phyloP scores from a whole-genome alignment of 2,888 invertebrate genomes.

The Podotricha telesiphe region DNA sequence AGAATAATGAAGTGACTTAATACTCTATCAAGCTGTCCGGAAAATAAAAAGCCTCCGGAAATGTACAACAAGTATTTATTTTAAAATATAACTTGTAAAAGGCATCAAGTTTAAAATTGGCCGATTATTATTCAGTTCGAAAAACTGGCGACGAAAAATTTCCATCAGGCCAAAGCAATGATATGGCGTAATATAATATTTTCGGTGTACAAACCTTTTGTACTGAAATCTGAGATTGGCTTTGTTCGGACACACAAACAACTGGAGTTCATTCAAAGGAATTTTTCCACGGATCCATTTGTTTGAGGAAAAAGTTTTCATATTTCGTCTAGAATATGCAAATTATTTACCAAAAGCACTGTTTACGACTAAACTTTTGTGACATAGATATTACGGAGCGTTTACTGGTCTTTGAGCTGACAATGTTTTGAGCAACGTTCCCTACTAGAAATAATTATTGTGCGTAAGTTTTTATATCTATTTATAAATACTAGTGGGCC shows the following conservation, averaged over 20 bases:
- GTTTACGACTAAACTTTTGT: conserved; percentile 19
- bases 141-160: conserved; percentile 59
- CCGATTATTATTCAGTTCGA: conserved; percentile 55
- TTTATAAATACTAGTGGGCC: too few species aligned
- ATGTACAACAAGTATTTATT: too few species aligned
- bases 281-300: conserved; percentile 48
- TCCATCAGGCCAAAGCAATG: conserved; percentile 69
- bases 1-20: too few species aligned
- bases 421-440: too few species aligned
- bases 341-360: conserved; percentile 29
- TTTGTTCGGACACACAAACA: conserved; percentile 73
- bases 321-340: conserved; percentile 34
- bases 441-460: too few species aligned
- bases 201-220: conserved; percentile 66
- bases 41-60: too few species aligned
- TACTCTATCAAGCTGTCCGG: too few species aligned
- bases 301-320: conserved; percentile 43
- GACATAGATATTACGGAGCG: not conserved
- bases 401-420: not conserved
- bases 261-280: conserved; percentile 67
- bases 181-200: conserved; percentile 63
- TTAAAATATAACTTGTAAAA: too few species aligned
- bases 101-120: conserved; percentile 51
- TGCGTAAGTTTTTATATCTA: too few species aligned
- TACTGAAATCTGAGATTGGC: conserved; percentile 73